A percentile compares a stretch with the other conserved stretches of the same genome.
phyloP scores from a whole-genome alignment of 1,140 invertebrate species.

The Asbolus verrucosus region DNA sequence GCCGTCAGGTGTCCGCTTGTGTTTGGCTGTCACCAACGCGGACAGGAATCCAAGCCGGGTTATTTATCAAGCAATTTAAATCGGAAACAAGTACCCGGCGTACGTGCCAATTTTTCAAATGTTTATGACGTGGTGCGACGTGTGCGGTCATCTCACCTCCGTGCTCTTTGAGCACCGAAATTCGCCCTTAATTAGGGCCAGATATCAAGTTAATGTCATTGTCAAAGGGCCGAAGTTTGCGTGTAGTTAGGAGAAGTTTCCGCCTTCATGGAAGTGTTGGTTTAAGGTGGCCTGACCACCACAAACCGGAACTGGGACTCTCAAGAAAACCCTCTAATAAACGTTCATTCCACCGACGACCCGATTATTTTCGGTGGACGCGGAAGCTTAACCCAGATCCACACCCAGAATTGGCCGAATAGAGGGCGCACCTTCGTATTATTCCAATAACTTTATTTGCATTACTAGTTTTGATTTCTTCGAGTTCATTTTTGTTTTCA shows the following conservation, averaged over 20 bases:
- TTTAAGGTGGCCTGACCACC: conserved; percentile 54
- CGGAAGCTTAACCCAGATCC: too few species aligned
- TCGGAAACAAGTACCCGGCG: conserved; percentile 51
- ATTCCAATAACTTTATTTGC: too few species aligned
- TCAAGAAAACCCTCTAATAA: conserved; percentile 39
- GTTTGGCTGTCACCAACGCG: conserved; percentile 41
- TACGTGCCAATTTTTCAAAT: conserved; percentile 57
- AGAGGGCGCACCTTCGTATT: too few species aligned
- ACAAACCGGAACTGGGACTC: conserved; percentile 48
- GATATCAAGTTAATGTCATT: conserved; percentile 53
- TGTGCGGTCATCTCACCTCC: conserved; percentile 47
- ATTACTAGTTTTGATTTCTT: too few species aligned
- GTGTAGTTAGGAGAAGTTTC: conserved; percentile 49
- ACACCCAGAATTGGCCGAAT: too few species aligned
- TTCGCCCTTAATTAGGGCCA: conserved; percentile 49
- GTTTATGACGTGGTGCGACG: conserved; percentile 49
- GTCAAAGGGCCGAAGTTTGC: conserved; percentile 52
- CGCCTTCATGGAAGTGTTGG: conserved; percentile 49
- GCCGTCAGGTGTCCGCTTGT: conserved; percentile 40
- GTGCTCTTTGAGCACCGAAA: too few species aligned
- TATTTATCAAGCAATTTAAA: conserved; percentile 55
- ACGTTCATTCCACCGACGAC: conserved; percentile 38
- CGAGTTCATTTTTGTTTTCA: too few species aligned
- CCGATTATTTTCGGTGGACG: neutral
- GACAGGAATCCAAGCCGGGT: conserved; percentile 41